phyloP scores from a whole-genome alignment of 1,140 invertebrate genomes.

The Arctopsyche grandis region DNA sequence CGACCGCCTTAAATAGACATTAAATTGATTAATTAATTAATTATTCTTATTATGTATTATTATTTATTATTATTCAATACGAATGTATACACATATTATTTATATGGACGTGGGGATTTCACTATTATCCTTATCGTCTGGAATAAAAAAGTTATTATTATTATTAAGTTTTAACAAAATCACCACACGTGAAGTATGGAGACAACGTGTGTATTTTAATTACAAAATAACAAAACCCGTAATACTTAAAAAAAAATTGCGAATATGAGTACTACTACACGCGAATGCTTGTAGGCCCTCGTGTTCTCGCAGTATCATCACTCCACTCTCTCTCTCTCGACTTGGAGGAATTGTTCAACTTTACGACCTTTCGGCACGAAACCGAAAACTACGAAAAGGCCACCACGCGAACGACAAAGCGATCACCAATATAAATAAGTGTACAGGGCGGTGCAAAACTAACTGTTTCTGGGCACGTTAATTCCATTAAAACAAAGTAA shows the following conservation, averaged over 20 bases:
- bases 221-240: no score
- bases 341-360: conserved; percentile 44
- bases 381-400: neutral
- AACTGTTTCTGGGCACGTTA: neutral
- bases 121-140: no score
- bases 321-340: conserved; percentile 46
- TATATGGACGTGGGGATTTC: no score
- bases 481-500: conserved; percentile 1
- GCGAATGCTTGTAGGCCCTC: conserved; percentile 3
- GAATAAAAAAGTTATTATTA: no score
- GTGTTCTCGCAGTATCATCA: conserved; percentile 44
- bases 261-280: conserved; percentile 12
- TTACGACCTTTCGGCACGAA: conserved; percentile 42
- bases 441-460: neutral
- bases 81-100: no score
- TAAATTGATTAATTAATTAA: no score
- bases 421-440: neutral
- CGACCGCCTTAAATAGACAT: no score
- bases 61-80: no score
- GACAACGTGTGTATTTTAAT: no score
- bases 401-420: neutral
- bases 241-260: neutral
- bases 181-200: no score
- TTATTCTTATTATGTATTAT: no score
- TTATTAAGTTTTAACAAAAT: no score